Base-by-base conservation (phyloP, 2,888 invertebrate genomes). In the Atherix ibis region DNA sequence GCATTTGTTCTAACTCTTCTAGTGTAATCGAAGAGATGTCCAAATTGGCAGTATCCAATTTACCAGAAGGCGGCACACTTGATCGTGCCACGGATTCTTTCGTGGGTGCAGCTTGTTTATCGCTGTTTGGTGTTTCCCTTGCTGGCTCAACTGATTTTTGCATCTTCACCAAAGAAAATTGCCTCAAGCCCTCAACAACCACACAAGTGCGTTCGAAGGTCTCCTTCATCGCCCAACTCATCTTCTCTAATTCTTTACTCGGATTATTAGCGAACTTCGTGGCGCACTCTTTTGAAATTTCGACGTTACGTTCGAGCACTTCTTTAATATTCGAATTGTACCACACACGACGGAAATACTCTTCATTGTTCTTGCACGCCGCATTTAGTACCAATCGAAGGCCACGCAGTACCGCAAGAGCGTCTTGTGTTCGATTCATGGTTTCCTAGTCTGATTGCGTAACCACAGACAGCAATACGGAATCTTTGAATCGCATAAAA, bases 321-420 rank as follows among this genome's bases (percentile, higher is more conserved):
- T 66, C 63, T 50, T 67, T 73, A 27, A 81, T 47, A 53, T 73
- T 79, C 13, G 81, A 82, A 56, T 78, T 78, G 54, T 67, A 64
- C 71, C 80, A 74, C 45, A 75, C 54, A 43, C 66, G 58, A 52
- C 65, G 71, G 36, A 71, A 51, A 40, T 66, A 60, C 42, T 70
- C 65, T 49, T 73, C 68, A 52, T 83, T 79, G 39, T 76, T 57
- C 51, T 71, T 74, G 15, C 70, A 50, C 32, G 74, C 65, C 27
- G 81, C 78, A 49, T 73, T 71, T 25, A 68, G 63, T 33, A 87
- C 73, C 31, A 70, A 63, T 48, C 78, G 74, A 36, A 76, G 57
- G 27, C 84, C 82, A 51, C 71, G 69, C 44, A 83, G 49, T 40
- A 84, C 63, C 27, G 71, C 73, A 46, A 75, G 54, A 44, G 76